phyloP scores from a whole-genome alignment of 2,888 invertebrate species.

The Mesorhabditis belari region DNA sequence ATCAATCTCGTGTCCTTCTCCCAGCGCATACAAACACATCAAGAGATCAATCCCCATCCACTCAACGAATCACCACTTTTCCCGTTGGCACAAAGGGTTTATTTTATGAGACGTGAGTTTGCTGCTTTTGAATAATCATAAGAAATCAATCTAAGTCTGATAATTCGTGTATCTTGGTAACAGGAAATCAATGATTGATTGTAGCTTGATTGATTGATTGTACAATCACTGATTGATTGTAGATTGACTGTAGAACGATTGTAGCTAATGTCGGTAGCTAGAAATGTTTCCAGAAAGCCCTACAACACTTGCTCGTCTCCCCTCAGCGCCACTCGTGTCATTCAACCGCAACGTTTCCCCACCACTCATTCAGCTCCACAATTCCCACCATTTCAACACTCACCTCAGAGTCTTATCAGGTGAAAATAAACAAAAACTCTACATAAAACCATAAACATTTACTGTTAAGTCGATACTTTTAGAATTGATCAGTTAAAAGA shows the following conservation, averaged over 20 bases:
- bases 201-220: no score
- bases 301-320: no score
- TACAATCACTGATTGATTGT: no score
- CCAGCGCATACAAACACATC: neutral
- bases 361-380: constrained; percentile 15
- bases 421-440: no score
- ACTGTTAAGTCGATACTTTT: no score
- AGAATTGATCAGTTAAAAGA: no score
- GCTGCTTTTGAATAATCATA: neutral
- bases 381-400: constrained; percentile 25
- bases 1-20: neutral
- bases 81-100: constrained; percentile 14
- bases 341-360: neutral
- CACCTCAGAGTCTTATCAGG: constrained; percentile 3
- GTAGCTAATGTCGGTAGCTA: no score
- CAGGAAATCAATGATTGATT: no score
- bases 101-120: neutral
- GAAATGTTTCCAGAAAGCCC: neutral
- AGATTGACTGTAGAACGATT: no score
- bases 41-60: constrained; percentile 9
- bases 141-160: neutral
- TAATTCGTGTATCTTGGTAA: neutral
- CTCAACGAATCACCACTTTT: constrained; percentile 31
- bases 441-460: no score
- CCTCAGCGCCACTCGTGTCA: neutral